Conservation (phyloP, 1,140 invertebrate species). For the Solenopsis invicta region DNA sequence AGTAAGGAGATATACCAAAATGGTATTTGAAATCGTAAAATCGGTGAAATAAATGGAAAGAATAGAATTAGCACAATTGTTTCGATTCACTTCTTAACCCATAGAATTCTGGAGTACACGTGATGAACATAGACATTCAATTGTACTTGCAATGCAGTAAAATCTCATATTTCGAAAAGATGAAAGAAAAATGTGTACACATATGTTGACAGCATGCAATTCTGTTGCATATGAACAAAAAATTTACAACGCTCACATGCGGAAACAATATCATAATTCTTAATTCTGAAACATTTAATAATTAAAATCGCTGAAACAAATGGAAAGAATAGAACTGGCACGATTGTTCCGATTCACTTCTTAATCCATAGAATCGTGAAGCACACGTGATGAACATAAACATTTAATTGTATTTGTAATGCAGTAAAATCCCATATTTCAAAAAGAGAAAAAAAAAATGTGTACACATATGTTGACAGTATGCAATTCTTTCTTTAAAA, state of each 20-base stretch:
- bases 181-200: background rate
- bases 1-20: background rate
- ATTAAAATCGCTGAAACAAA: constrained; percentile 2
- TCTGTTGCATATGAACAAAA: background rate
- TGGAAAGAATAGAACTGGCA: background rate
- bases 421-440: background rate
- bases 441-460: background rate
- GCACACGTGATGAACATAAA: background rate
- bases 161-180: background rate
- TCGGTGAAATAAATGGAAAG: background rate
- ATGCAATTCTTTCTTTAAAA: background rate
- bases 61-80: background rate
- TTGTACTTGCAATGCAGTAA: background rate
- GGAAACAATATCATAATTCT: background rate
- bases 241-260: background rate
- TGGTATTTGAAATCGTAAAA: constrained; percentile 23
- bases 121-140: background rate
- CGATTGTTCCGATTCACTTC: background rate
- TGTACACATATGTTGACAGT: constrained; percentile 16
- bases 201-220: constrained; percentile 10
- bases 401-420: background rate
- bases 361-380: background rate
- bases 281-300: background rate
- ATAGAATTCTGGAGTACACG: background rate
- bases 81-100: background rate